phyloP scores from a whole-genome alignment of 2,888 invertebrate genomes.

The Cylloceria caligata region DNA sequence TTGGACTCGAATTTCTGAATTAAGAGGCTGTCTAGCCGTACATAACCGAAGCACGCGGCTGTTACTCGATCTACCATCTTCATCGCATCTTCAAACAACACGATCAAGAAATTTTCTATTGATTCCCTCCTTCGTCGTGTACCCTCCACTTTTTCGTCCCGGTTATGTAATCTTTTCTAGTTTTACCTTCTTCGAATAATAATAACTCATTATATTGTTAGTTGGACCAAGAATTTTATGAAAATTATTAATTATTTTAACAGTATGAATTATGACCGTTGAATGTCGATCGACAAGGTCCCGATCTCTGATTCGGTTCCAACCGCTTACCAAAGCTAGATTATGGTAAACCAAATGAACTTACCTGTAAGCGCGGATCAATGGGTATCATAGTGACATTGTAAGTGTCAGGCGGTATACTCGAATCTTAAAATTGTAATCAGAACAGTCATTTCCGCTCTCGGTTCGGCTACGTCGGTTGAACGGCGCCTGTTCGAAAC shows the following conservation, averaged over 20 bases:
- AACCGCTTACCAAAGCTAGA: not conserved
- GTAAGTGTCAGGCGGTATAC: not conserved
- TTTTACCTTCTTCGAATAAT: not conserved
- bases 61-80: not conserved
- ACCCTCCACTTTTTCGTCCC: not conserved
- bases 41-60: not conserved
- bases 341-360: not conserved
- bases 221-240: too few species aligned
- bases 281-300: too few species aligned
- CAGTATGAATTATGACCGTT: too few species aligned
- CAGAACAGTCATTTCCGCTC: constrained; percentile 2
- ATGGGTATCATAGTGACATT: not conserved
- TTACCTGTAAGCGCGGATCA: not conserved
- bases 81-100: constrained; percentile 57
- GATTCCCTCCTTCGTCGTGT: constrained; percentile 33
- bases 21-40: not conserved
- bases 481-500: constrained; percentile 47
- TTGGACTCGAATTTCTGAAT: too few species aligned
- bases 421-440: constrained; percentile 28
- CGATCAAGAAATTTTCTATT: constrained; percentile 70
- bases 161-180: not conserved
- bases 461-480: constrained; percentile 15
- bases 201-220: not conserved
- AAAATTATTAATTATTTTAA: too few species aligned
- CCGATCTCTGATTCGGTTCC: not conserved